Evolutionary conservation across 2,888 invertebrate species (phyloP), one percentile per base, ranked within the genome.

Genomic region (Epistrophe eligans): DNA sequence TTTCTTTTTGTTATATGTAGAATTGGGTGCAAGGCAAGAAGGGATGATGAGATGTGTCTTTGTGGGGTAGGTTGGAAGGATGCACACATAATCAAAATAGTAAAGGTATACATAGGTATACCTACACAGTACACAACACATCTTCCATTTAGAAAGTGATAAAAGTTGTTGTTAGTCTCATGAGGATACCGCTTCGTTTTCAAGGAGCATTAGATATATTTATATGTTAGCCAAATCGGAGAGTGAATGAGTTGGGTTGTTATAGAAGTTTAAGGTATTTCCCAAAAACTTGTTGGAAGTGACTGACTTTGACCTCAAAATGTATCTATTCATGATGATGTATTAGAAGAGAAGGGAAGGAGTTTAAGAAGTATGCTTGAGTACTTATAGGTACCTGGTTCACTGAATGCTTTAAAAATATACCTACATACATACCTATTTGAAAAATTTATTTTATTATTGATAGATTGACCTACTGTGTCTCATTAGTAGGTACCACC

Each of bases 261-360:
- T 24, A 43, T 45, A 19, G n/a, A 72, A 77, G 77, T 73, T 84
- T 72, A 62, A 67, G 67, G 81, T 55, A 67, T 84, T 77, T 72
- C 64, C 52, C 60, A 76, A 79, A 74, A 81, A 82, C 77, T 85
- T 77, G 73, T 70, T 70, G 50, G 82, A 77, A 85, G 45, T 82
- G 77, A 77, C 77, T 81, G 77, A 85, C 82, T 82, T 85, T 85
- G 85, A 85, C 85, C 85, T 85, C 70, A 77, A 77, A 84, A 77
- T 4, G 32, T 32, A 38, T 24, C 28, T 40, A 57, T 55, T 62
- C 17, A 45, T 76, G 32, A 45, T 76, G 32, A 5, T 19, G 50
- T 24, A 24, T 43, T 19, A 58, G 60, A 19, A 6, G 17, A 38
- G n/a, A 40, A 9, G 19, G 52, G 38, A 58, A 4, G 15, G 32